These are phyloP conservation scores for Drosophila tropicalis DNA, from an alignment of 1,140 invertebrate species.

Conservation along the genomic window DNA sequence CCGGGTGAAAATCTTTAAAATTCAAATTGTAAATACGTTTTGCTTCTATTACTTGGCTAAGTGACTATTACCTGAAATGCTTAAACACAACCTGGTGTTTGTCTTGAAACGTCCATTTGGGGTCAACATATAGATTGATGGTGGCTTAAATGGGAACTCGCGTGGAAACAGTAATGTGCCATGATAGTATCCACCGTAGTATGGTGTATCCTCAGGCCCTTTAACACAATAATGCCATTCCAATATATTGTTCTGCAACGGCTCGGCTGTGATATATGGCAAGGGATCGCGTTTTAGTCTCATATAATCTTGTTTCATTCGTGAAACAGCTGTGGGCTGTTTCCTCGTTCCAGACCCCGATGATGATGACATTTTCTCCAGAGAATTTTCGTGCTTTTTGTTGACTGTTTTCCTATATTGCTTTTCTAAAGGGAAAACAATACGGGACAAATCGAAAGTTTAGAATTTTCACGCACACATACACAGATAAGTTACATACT, in stretches of 20 bases:
- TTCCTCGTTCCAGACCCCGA: slow-evolving; percentile 67
- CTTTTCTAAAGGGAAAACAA: slow-evolving; percentile 34
- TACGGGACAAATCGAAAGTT: slow-evolving; percentile 23
- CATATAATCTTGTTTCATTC: slow-evolving; percentile 97
- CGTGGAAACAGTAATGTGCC: slow-evolving; percentile 98
- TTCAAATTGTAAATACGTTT: not conserved
- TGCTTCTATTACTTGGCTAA: not conserved
- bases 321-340: slow-evolving; percentile 88
- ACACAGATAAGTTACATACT: not conserved
- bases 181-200: slow-evolving; percentile 98
- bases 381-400: slow-evolving; percentile 34
- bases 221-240: slow-evolving; percentile 92
- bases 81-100: slow-evolving; percentile 96
- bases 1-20: slow-evolving; percentile 95
- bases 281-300: slow-evolving; percentile 97
- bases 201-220: slow-evolving; percentile 95
- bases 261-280: slow-evolving; percentile 88
- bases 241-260: slow-evolving; percentile 96
- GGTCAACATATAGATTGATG: slow-evolving; percentile 99
- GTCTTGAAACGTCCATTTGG: slow-evolving; percentile 97
- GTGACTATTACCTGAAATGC: slow-evolving; percentile 87
- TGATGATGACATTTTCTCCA: slow-evolving; percentile 52
- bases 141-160: slow-evolving; percentile 99
- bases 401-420: not conserved
- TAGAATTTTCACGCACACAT: not conserved